Conservation (phyloP, 2,888 invertebrate genomes). For the Glaucopsyche alexis region DNA sequence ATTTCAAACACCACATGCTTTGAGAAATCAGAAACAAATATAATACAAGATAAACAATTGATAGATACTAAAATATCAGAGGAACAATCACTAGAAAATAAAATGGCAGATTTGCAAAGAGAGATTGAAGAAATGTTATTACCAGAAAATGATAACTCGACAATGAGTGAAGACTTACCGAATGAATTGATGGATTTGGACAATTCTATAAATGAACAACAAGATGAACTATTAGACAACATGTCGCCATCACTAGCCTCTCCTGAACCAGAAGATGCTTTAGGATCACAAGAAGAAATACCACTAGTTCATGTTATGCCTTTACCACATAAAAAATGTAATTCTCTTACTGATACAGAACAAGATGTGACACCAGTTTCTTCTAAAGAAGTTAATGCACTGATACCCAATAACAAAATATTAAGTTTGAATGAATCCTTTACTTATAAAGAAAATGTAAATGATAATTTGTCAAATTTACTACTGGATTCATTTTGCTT, state of each 20-base stretch:
- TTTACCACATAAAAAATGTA: neutral
- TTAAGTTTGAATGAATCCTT: neutral
- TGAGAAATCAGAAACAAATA: slow-evolving; percentile 41
- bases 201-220: slow-evolving; percentile 52
- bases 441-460: slow-evolving; percentile 53
- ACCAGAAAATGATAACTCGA: slow-evolving; percentile 71
- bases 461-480: slow-evolving; percentile 46
- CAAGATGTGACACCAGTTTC: neutral
- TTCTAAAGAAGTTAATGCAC: neutral
- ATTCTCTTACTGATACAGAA: neutral
- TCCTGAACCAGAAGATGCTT: slow-evolving; percentile 56
- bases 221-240: slow-evolving; percentile 58
- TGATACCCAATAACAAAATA: neutral
- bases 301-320: neutral
- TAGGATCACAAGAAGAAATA: slow-evolving; percentile 32
- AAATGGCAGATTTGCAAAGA: slow-evolving; percentile 73
- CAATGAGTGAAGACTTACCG: slow-evolving; percentile 59
- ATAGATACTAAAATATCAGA: slow-evolving; percentile 52
- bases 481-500: slow-evolving; percentile 81
- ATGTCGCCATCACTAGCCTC: slow-evolving; percentile 61
- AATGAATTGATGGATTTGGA: slow-evolving; percentile 57
- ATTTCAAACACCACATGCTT: slow-evolving; percentile 35
- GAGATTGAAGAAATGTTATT: slow-evolving; percentile 74
- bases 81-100: slow-evolving; percentile 67
- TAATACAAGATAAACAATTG: slow-evolving; percentile 29